phyloP scores from a whole-genome alignment of 1,140 invertebrate species.

The Drosophila athabasca region DNA sequence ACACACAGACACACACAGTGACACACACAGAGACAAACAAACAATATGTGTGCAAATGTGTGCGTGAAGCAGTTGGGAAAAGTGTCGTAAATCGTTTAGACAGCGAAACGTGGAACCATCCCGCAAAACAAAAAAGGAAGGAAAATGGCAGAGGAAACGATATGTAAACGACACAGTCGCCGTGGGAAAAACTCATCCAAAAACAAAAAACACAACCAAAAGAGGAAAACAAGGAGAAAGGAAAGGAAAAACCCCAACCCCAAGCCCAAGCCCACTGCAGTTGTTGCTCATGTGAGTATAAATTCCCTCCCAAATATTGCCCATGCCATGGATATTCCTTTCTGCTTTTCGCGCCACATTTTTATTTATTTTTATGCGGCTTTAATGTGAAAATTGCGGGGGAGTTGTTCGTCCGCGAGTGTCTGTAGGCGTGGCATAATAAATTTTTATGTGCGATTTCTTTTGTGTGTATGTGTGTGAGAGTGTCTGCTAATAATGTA shows the following conservation, averaged over 20 bases:
- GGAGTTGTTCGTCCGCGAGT: conserved; percentile 8
- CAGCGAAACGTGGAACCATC: conserved; percentile 67
- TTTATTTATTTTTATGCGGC: conserved; percentile 64
- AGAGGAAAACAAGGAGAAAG: conserved; percentile 21
- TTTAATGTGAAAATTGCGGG: conserved; percentile 65
- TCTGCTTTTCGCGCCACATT: conserved; percentile 26
- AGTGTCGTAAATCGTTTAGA: conserved; percentile 82
- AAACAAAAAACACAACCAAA: conserved; percentile 23
- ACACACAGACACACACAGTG: conserved; percentile 17
- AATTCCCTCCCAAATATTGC: conserved; percentile 42
- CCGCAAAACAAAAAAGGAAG: conserved; percentile 12
- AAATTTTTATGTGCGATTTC: conserved; percentile 69
- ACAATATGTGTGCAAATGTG: conserved; percentile 74
- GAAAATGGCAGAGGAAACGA: conserved; percentile 44
- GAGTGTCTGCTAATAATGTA: conserved; percentile 27
- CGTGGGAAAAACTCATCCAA: conserved; percentile 65
- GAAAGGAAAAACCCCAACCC: too few species aligned
- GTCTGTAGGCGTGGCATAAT: conserved; percentile 39
- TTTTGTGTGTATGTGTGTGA: conserved; percentile 27
- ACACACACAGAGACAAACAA: conserved; percentile 24
- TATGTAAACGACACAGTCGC: conserved; percentile 74
- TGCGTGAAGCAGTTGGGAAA: conserved; percentile 76
- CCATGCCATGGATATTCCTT: conserved; percentile 23
- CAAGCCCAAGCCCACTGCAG: conserved; percentile 12
- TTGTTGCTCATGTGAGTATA: conserved; percentile 51